These are phyloP conservation scores for Xerus inauris DNA, from an alignment of 2,113 vertebrate species.

Conservation along the genomic window DNA sequence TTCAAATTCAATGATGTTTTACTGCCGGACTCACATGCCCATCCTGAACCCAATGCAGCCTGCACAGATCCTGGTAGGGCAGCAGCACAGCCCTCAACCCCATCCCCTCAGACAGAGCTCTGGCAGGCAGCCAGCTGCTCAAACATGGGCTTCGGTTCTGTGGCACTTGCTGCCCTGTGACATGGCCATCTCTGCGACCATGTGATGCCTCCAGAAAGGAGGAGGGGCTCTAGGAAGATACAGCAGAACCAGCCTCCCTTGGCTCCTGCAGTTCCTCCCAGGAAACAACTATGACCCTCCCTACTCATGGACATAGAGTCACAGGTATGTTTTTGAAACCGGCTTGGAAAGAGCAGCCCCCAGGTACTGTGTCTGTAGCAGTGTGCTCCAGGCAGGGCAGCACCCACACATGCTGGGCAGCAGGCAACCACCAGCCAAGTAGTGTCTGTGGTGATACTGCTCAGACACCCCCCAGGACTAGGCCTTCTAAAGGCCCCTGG, in stretches of 20 bases:
- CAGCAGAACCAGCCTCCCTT: background rate
- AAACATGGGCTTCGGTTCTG: rapidly evolving
- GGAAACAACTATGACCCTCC: background rate
- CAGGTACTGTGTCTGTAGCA: background rate
- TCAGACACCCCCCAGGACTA: background rate
- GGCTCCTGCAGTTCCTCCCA: background rate
- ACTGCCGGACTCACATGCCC: background rate
- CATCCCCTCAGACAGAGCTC: background rate
- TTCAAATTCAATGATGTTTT: background rate
- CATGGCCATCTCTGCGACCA: background rate
- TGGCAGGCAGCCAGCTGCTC: background rate
- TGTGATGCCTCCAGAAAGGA: background rate
- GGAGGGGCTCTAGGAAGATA: background rate
- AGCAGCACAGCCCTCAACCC: background rate
- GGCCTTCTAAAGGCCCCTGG: background rate
- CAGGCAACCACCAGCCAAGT: background rate
- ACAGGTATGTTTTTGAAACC: background rate
- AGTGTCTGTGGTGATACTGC: background rate
- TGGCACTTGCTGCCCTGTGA: background rate
- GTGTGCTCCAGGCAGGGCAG: too few relatives aligned
- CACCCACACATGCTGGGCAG: too few relatives aligned
- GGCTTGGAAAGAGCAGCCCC: background rate
- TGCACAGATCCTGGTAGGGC: background rate
- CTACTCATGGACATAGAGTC: background rate
- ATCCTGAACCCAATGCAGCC: background rate